Evolutionary conservation across 2,113 vertebrate genomes (phyloP), one percentile per base, ranked within the genome.

Genomic region (Eira barbara): DNA sequence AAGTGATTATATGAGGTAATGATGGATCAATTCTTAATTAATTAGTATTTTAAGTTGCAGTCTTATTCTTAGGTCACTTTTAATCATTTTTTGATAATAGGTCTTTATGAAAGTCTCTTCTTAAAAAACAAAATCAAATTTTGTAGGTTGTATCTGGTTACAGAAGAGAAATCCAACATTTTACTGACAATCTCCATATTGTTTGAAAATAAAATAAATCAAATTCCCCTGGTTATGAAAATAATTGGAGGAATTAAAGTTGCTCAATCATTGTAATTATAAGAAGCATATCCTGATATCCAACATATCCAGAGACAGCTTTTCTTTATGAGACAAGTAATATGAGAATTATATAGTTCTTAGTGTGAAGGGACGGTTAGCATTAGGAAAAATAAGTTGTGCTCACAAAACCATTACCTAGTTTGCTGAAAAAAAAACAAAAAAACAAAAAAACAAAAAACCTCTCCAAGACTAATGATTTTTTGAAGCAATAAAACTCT

Each of bases 331-430:
- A 95, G 27, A 83, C 27, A 87, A 36, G 10, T 63, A 80, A 89
- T 57, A 76, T 52, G 21, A 96, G 42, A 92, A 83, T 95, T 84
- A 73, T n/a, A 73, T 31, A 42, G 45, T 80, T 92, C 18, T 79
- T 94, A 47, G 42, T 90, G n/a, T 31, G 67, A 97, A 34, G 67
- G 67, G 47, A 85, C 69, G 23, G 25, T 12, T 39, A 94, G 20
- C 31, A 94, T 69, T 90, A 80, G 29, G 39, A 83, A 82, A 94
- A 97, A 87, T 91, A 81, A 79, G 57, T 74, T 71, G 15, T 45
- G 63, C 52, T 95, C 47, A 96, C 6, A 84, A 94, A 97, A 92
- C 74, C 96, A 94, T 97, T 90, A 49, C 55, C 12, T 67, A 79
- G 5, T 49, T 42, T 97, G 2, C n/a, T 82, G 29, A 63, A 61